Base-by-base conservation (phyloP, 1,140 invertebrate genomes). In the Aphelenchoides avenae region DNA sequence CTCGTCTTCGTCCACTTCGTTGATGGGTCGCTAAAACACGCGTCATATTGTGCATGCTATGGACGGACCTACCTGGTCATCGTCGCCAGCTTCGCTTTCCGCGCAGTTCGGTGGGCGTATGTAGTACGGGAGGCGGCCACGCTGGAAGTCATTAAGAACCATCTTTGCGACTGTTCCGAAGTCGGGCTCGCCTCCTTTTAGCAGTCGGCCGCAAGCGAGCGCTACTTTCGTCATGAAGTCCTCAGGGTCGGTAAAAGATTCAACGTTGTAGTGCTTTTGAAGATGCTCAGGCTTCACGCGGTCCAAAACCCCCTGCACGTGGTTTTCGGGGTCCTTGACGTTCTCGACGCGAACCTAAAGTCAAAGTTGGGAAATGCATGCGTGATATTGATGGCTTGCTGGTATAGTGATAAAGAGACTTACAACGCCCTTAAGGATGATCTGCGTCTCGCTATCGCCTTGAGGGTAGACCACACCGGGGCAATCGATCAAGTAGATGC, bases 401-500 rank as follows among this genome's bases (percentile, higher is more conserved):
- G 9, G 13, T n/a, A 11, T 34, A 59, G 13, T 57, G 60, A 27
- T 13, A 22, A 36, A 62, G 31, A 27, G 1, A 77, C 80, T 75
- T 65, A 82, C 81, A 41, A 82, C 80, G 49, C 83, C 83, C 71
- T 96, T 97, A 0, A 98, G 79, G 36, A 99, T 91, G 78, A 95
- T 92, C 67, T 98, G 92, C 1, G 87, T 87, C 66, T 96, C 91
- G 6, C 82, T 81, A 58, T 86, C 84, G 80, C 93, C 91, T 37
- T 79, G 84, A 26, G 91, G 91, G 81, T 96, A 94, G 22, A 99
- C 95, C 59, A 99, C 65, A n/a, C 87, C 95, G 22, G 95, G 95
- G 82, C 94, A 99, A 83, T 99, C 95, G 63, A 99, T 97, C 3
- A 99, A 80, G 76, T 89, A 99, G 70, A 99, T 97, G 64, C 88